These are phyloP conservation scores for Spilosoma lubricipeda DNA, from an alignment of 2,888 invertebrate species.

Conservation along the genomic window DNA sequence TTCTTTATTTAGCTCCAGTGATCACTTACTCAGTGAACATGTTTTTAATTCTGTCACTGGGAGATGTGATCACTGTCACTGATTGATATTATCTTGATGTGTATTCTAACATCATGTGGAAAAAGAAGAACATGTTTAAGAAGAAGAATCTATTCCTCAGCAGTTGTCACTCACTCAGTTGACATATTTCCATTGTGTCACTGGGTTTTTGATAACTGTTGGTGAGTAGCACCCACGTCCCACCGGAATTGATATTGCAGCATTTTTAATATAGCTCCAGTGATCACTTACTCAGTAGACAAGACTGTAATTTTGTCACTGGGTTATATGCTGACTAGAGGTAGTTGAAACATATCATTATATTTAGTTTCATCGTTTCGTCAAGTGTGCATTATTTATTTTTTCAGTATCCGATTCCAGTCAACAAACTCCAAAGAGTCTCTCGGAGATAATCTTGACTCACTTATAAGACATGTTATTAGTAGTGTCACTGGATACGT, in stretches of 20 bases:
- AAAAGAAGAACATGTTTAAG: not conserved
- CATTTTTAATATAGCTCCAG: not conserved
- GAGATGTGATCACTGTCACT: conserved; percentile 25
- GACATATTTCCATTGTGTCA: not conserved
- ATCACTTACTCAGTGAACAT: conserved; percentile 31
- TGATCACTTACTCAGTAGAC: conserved; percentile 23
- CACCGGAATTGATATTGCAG: not conserved
- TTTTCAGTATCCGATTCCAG: too few relatives aligned
- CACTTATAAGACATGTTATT: too few relatives aligned
- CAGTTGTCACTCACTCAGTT: not conserved
- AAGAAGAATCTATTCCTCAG: not conserved
- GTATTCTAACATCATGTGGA: too few relatives aligned
- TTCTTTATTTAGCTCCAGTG: not conserved
- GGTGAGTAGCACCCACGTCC: not conserved
- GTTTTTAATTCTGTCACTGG: conserved; percentile 40
- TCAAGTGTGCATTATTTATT: too few relatives aligned
- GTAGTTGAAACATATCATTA: too few relatives aligned
- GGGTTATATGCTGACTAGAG: not conserved
- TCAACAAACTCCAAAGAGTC: too few relatives aligned
- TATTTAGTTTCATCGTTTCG: too few relatives aligned
- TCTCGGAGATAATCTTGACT: too few relatives aligned
- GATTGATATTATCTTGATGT: not conserved
- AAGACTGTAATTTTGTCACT: conserved; percentile 23
- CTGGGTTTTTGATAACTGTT: not conserved
- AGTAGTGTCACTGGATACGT: too few relatives aligned